Base-by-base conservation (phyloP, 2,888 invertebrate species). In the Leptogaster cylindrica region DNA sequence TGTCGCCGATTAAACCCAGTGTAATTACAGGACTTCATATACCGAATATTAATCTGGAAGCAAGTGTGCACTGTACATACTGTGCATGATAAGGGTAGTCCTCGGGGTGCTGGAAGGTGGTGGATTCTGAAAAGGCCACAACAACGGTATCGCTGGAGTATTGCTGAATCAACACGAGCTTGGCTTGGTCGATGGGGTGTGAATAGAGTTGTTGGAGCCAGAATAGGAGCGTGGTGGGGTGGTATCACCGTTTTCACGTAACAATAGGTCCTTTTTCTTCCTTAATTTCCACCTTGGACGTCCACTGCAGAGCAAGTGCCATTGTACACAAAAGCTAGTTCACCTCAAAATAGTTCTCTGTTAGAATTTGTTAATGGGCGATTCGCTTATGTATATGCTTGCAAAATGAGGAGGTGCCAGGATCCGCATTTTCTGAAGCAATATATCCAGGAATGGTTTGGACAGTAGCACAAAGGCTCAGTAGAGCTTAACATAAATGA, bases 11-110 rank as follows among this genome's bases (percentile, higher is more conserved):
- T 48, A 64, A 64, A 64, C 63, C 63, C 46, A 12, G 48, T 64
- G 63, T 64, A 64, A 64, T 64, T 64, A 46, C 46, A 18, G 20
- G 46, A 31, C 46, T 31, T 63, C 46, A 63, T 63, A 63, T 20
- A 63, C 18, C 63, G 63, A 44, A 46, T 63, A 63, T 63, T 63
- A 63, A 63, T 63, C 44, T 20, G 20, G 55, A 36, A 55, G 36
- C 36, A 36, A 55, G 36, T 55, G 36, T 36, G 36, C n/a, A 33
- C 33, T 20, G 20, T 33, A n/a, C 31, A n/a, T 27, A 8, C 36
- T n/a, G 5, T 33, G 28, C 12, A 6, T 18, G 36, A 55, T 25
- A n/a, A 36, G 28, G 31, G 12, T 23, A 20, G 46, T 3, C 1
- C 2, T 46, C 1, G 20, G 46, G 20, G 4, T 46, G 18, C 18